A percentile compares a stretch with the other conserved stretches of the same genome.
Conservation (phyloP, 2,113 vertebrate species). For the Deroptyus accipitrinus region DNA sequence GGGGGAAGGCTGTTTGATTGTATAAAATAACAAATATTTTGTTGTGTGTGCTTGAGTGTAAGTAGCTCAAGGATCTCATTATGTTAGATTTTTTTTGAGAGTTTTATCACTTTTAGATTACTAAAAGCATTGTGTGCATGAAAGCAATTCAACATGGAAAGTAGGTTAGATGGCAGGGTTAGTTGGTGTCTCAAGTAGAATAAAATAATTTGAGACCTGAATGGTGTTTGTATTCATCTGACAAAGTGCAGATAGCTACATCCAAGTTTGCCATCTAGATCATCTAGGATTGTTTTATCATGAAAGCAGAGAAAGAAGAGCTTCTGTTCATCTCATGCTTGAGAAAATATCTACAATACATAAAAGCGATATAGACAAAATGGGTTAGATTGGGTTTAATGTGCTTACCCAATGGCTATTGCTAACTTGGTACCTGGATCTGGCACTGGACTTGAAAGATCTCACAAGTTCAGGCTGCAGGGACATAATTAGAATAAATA, state of each 20-base stretch:
- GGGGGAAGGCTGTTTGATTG: rapidly evolving
- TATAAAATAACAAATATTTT: not conserved
- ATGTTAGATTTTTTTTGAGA: not conserved
- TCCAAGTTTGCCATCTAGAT: not conserved
- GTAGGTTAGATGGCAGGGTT: not conserved
- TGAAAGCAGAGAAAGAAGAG: not conserved
- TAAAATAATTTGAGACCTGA: not conserved
- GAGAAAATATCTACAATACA: not conserved
- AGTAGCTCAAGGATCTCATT: not conserved
- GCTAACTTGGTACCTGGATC: not conserved
- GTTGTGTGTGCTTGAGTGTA: not conserved
- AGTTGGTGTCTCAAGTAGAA: not conserved
- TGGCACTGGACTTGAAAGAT: not conserved
- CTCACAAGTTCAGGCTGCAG: not conserved
- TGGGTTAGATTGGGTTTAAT: not conserved
- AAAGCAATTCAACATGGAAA: not conserved
- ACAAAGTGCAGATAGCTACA: not conserved
- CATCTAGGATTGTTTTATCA: not conserved
- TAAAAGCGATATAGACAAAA: not conserved
- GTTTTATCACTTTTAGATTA: not conserved
- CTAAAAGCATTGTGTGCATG: not conserved
- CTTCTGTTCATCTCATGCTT: not conserved
- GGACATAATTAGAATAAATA: not conserved
- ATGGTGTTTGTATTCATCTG: not conserved
- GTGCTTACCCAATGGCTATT: not conserved